Evolutionary conservation across 2,113 vertebrate species (phyloP), one percentile per base, ranked within the genome.

Genomic region (Antidorcas marsupialis): DNA sequence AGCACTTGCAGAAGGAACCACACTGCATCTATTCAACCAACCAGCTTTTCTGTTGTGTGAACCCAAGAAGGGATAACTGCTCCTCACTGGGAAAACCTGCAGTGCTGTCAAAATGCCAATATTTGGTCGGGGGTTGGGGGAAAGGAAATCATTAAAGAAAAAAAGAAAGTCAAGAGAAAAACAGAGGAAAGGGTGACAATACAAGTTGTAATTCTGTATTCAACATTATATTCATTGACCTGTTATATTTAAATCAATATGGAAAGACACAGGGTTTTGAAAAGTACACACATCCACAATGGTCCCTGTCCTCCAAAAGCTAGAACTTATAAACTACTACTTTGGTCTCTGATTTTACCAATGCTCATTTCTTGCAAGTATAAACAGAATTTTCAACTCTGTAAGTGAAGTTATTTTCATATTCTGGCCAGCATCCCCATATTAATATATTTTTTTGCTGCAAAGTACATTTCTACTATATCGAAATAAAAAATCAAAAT

Each of bases 1-100:
- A 98, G 94, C 89, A 11, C 43, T 96, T 71, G 27, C 62, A 93
- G 94, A 79, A 94, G 83, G 86, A 86, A 57, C 47, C 53, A 81
- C 90, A 93, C 21, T 74, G 27, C 94, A 60, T 91, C 92, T 94
- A 89, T 98, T 95, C 95, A 95, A 79, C 28, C 0, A 2, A 55
- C 86, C 53, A 25, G 45, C 30, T 60, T 95, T 95, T 84, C 94
- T 98, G 88, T 91, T 79, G 47, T 12, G 7, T 92, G 82, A 91
- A 33, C 82, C 82, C 71, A 97, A 91, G 82, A 95, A 87, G 19
- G 79, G 92, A 62, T 93, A 62, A 53, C 91, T 57, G 74, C 36
- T 33, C 8, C 39, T 96, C 15, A 30, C 82, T 78, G 57, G 86
- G 39, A 90, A 92, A 97, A 52, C 55, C 87, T 43, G 33, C 55